phyloP scores from a whole-genome alignment of 2,113 vertebrate genomes.

The Pteruthius melanotis region DNA sequence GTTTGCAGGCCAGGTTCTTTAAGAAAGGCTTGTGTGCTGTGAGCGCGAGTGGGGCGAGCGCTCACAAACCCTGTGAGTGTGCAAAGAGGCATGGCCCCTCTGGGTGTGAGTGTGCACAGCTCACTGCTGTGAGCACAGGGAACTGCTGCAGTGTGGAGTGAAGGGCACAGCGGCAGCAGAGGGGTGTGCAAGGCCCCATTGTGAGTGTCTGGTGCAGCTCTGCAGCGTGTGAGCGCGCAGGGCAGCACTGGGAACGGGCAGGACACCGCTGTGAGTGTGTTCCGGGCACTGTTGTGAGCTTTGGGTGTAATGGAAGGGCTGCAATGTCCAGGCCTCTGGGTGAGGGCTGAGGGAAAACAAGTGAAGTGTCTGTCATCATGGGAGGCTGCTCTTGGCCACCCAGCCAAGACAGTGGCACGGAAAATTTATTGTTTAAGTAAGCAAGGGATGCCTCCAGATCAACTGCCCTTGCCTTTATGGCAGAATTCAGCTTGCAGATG shows the following conservation, averaged over 20 bases:
- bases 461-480: background rate
- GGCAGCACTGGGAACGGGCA: background rate
- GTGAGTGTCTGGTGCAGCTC: background rate
- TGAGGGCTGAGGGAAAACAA: background rate
- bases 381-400: background rate
- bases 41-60: fast-evolving
- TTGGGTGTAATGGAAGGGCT: background rate
- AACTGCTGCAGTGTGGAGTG: background rate
- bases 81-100: fast-evolving
- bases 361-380: background rate
- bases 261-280: fast-evolving
- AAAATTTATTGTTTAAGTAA: background rate
- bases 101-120: background rate
- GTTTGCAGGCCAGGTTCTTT: background rate
- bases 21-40: background rate
- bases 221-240: background rate
- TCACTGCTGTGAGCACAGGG: background rate
- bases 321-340: background rate
- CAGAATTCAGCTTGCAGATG: background rate
- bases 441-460: background rate
- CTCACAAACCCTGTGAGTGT: background rate
- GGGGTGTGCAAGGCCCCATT: no score
- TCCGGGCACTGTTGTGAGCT: background rate
- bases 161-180: background rate
- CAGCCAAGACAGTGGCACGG: background rate